These are phyloP conservation scores for Drosophila prosaltans DNA, from an alignment of 1,140 invertebrate species.

Conservation along the genomic window DNA sequence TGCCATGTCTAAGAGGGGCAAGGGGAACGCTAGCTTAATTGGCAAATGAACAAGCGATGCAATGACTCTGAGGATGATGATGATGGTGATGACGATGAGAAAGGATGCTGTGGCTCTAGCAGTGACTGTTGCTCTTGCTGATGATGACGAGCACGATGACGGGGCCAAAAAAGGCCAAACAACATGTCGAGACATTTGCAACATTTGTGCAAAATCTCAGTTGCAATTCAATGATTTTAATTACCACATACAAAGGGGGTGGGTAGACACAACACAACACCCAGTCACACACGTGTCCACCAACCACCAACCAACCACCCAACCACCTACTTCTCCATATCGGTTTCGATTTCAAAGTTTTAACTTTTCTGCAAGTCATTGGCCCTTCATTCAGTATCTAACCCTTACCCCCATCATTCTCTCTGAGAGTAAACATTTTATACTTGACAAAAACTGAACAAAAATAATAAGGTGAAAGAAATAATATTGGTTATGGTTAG, in stretches of 20 bases:
- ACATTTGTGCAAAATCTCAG: slow-evolving; percentile 24
- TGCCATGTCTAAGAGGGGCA: slow-evolving; percentile 31
- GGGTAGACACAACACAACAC: background rate
- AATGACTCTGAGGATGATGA: slow-evolving; percentile 1
- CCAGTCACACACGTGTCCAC: slow-evolving; percentile 23
- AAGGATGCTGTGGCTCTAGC: slow-evolving; percentile 2
- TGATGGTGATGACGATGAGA: slow-evolving; percentile 7
- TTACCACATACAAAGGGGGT: slow-evolving; percentile 20
- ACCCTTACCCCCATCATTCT: background rate
- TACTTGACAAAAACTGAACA: slow-evolving; percentile 24
- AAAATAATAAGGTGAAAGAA: slow-evolving; percentile 11
- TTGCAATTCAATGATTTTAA: slow-evolving; percentile 28
- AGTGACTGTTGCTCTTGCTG: slow-evolving; percentile 6
- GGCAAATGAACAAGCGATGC: slow-evolving; percentile 60
- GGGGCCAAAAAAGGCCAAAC: slow-evolving; percentile 26
- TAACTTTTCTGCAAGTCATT: slow-evolving; percentile 57
- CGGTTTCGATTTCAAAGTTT: background rate
- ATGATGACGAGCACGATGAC: slow-evolving; percentile 48
- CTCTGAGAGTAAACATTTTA: slow-evolving; percentile 47
- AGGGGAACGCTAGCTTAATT: slow-evolving; percentile 56
- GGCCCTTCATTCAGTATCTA: slow-evolving; percentile 30
- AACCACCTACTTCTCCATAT: slow-evolving; percentile 9
- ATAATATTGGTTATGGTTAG: slow-evolving; percentile 53
- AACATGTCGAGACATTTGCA: slow-evolving; percentile 17
- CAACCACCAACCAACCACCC: background rate